Evolutionary conservation across 1,140 invertebrate genomes (phyloP).

Genomic region (Agrypnia vestita): DNA sequence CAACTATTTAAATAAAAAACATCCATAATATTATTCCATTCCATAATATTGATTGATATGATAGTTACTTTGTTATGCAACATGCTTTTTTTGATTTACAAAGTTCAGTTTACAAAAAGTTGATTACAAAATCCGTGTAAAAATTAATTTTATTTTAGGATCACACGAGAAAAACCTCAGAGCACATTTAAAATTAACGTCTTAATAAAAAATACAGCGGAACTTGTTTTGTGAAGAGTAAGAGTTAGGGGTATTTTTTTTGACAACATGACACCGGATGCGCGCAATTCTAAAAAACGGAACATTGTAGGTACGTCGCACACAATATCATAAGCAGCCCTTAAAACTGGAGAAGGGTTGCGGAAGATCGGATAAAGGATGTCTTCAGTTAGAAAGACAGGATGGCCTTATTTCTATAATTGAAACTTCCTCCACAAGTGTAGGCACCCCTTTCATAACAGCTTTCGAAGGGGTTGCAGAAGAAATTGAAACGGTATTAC

Average conservation of each 20-base stretch:
- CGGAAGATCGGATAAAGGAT: slow-evolving; percentile 8
- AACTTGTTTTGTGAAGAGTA: slow-evolving; percentile 1
- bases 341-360: slow-evolving; percentile 10
- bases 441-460: neutral
- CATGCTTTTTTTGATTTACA: no score
- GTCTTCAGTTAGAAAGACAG: slow-evolving; percentile 9
- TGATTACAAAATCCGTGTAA: neutral
- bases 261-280: slow-evolving; percentile 21
- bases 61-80: no score
- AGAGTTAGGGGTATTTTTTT: slow-evolving; percentile 21
- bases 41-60: no score
- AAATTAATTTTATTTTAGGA: neutral
- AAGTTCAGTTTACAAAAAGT: no score
- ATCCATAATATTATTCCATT: no score
- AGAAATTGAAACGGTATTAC: no score
- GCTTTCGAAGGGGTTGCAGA: slow-evolving; percentile 13
- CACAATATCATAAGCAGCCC: neutral
- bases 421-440: slow-evolving; percentile 6
- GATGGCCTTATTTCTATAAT: neutral
- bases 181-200: slow-evolving; percentile 1
- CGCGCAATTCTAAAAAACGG: slow-evolving; percentile 8
- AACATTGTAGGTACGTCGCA: neutral
- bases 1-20: no score
- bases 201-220: slow-evolving; percentile 6
- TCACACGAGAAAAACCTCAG: slow-evolving; percentile 20